Evolutionary conservation across 2,888 invertebrate species (phyloP), one percentile per base, ranked within the genome.

Genomic region (Oscheius sp.): DNA sequence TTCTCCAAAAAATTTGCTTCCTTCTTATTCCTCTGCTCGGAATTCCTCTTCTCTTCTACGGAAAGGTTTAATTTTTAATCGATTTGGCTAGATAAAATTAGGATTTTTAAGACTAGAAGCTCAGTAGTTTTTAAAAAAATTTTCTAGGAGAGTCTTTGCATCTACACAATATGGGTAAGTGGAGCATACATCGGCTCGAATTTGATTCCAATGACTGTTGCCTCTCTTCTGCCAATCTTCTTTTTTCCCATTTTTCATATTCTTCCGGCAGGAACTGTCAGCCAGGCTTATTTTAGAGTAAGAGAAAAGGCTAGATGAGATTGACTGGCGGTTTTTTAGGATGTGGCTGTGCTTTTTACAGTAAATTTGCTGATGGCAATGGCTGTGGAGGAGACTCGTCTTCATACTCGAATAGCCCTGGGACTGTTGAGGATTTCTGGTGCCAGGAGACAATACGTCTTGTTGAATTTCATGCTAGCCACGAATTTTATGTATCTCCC

Each of bases 191-290:
- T 78, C 75, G 73, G 81, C 5, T 67, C 69, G 1, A 71, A 80
- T 55, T 73, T 73, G 3, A 58, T 81, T 33, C 81, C 81, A 3
- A 70, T 81, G 45, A 75, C 77, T 4, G 63, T 81, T 33, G 78
- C 80, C 1, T 76, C 78, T 6, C 70, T 81, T 3, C 61, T 81
- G 23, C 81, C 81, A 1, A 39, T 80, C 34, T 69, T 79, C 5
- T 72, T 81, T 8, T 81, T 78, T 48, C 81, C 81, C 3, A 65
- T 79, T 12, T 70, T 81, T 3, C 72, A 74, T 27, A 75, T 81
- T 37, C 69, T 75, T 1, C 42, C 72, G 4, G 78, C 76, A 15
- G 72, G 72, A 53, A 46, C 75, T 2, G 73, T 78, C 29, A 68
- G 72, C 48, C 57, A 65, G 1, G 29, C 58, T 17, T 76, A 76